Base-by-base conservation (phyloP, 2,113 vertebrate genomes). In the Pseudolaguvia tuberculata region DNA sequence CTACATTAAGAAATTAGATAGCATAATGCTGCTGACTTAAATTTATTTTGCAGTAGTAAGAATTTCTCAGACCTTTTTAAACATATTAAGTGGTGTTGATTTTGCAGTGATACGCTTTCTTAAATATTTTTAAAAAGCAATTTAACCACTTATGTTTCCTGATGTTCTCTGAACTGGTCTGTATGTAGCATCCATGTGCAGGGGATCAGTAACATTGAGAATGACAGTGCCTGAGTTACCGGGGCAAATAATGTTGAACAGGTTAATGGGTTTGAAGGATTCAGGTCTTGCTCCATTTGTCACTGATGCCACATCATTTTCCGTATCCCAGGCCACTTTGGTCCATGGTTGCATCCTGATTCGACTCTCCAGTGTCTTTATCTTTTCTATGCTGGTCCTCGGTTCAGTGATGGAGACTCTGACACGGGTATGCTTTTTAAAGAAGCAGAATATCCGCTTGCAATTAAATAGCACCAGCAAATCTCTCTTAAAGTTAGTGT, bases 401-500 rank as follows among this genome's bases (percentile, higher is more conserved):
- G 51, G 67, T 15, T 81, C 83, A 13, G 20, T 48, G 6, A 70
- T 17, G 1, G 75, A 81, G 72, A 83, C 25, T 2, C 77, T 72
- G n/a, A 81, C 79, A n/a, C 73, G 73, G 6, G 39, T 67, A 58
- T 70, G 63, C 7, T 56, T 39, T 14, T 55, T 74, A 57, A 57
- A 27, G 51, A 67, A 57, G 52, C 52, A 51, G 14, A 14, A 8
- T 15, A 48, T 42, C 51, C 73, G 13, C 17, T 65, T 23, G n/a
- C 48, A 66, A 14, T 25, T 71, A 5, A 84, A 67, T 1, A 84
- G 65, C 23, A 63, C 73, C 50, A 81, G 25, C 29, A 81, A 35
- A 55, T 81, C 79, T 12, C 63, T 83, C 53, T 85, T 85, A 68
- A 81, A 83, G 71, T 78, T 82, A 51, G 70, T 78, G 71, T 79